Evolutionary conservation across 2,888 invertebrate genomes (phyloP).

Genomic region (Eupithecia subumbrata): DNA sequence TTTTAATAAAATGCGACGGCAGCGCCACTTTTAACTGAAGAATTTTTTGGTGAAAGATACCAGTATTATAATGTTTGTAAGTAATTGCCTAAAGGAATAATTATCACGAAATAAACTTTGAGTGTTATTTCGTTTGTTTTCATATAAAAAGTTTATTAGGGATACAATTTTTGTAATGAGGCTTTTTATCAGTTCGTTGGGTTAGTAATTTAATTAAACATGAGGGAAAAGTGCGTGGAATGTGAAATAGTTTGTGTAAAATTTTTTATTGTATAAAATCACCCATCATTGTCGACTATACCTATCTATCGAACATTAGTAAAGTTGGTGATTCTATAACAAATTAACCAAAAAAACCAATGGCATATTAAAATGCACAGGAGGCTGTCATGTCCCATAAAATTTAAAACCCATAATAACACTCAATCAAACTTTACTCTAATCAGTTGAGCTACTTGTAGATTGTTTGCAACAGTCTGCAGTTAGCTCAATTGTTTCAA

Average conservation of each 20-base stretch:
- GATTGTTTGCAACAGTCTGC: too few species aligned
- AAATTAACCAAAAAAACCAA: too few species aligned
- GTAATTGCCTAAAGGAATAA: constrained; percentile 49
- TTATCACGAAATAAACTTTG: constrained; percentile 40
- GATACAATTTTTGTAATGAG: constrained; percentile 22
- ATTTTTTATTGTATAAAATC: neutral
- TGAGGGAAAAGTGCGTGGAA: neutral
- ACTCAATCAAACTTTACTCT: neutral
- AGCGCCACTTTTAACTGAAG: neutral
- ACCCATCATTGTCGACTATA: neutral
- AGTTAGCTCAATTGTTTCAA: too few species aligned
- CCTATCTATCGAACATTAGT: too few species aligned
- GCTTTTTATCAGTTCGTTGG: constrained; percentile 20
- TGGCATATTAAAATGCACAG: neutral
- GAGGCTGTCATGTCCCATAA: too few species aligned
- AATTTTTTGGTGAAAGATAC: neutral
- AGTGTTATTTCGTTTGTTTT: constrained; percentile 47
- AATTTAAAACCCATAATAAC: too few species aligned
- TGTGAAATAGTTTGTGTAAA: neutral
- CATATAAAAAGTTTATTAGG: constrained; percentile 42
- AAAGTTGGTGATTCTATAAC: too few species aligned
- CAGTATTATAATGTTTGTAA: constrained; percentile 54
- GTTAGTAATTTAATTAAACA: neutral
- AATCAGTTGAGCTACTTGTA: too few species aligned
- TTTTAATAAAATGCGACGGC: neutral